These are phyloP conservation scores for Microcebus tavaratra DNA, from an alignment of 2,113 vertebrate species.

Conservation along the genomic window DNA sequence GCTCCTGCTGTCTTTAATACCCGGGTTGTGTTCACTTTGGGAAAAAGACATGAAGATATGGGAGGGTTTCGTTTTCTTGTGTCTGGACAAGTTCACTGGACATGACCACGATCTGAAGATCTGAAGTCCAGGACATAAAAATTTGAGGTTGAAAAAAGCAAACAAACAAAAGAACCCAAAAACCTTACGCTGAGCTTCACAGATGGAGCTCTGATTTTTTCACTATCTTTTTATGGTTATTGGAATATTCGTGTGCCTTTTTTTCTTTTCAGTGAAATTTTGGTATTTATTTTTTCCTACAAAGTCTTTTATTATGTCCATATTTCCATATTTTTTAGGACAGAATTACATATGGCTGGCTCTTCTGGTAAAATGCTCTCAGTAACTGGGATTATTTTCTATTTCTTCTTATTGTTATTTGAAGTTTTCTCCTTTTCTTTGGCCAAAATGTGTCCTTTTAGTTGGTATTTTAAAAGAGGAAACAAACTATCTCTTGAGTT, in stretches of 20 bases:
- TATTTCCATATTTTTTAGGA: not conserved
- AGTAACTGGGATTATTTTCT: not conserved
- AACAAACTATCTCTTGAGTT: not conserved
- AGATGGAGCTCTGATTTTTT: not conserved
- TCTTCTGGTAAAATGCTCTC: not conserved
- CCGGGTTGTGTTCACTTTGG: not conserved
- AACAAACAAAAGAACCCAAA: not conserved
- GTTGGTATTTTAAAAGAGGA: not conserved
- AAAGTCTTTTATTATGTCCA: not conserved
- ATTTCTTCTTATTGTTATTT: not conserved
- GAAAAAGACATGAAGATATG: not conserved
- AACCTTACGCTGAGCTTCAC: not conserved
- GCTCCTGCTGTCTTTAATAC: not conserved
- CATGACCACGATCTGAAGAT: accelerated
- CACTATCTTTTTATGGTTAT: not conserved
- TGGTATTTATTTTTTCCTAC: not conserved
- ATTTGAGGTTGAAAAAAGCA: not conserved
- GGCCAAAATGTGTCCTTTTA: not conserved
- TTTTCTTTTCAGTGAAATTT: not conserved
- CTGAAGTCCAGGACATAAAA: not conserved
- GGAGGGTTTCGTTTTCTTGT: not conserved
- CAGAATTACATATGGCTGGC: not conserved
- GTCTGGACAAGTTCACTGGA: not conserved
- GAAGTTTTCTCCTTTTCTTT: not conserved
- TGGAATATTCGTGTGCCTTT: not conserved